phyloP scores from a whole-genome alignment of 2,888 invertebrate genomes.

The Taphrorychus bicolor region DNA sequence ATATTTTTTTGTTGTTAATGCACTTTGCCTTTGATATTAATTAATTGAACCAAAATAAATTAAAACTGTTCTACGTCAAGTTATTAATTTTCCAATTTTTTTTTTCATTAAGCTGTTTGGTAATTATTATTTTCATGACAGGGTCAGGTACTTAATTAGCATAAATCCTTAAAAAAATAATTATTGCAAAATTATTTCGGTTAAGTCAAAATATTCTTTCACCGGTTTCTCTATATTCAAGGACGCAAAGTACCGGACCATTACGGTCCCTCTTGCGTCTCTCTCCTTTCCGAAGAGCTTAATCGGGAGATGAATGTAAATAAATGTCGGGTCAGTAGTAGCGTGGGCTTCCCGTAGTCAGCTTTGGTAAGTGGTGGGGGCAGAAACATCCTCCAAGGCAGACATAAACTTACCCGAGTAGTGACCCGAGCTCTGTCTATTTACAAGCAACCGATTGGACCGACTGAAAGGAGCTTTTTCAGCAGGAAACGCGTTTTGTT shows the following conservation, averaged over 20 bases:
- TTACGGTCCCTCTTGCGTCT: neutral
- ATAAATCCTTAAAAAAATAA: neutral
- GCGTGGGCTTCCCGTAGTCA: conserved; percentile 6
- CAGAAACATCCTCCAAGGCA: conserved; percentile 21
- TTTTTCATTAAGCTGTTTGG: neutral
- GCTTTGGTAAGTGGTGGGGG: conserved; percentile 13
- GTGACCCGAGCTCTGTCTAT: neutral
- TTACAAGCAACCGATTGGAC: neutral
- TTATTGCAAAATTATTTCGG: neutral
- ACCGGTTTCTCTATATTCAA: neutral
- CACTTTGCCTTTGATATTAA: no score
- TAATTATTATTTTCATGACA: neutral
- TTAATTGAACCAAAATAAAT: neutral
- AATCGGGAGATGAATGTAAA: neutral
- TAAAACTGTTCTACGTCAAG: neutral
- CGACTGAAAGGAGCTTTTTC: neutral
- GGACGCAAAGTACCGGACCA: no score
- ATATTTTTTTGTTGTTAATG: no score
- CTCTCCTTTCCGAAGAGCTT: conserved; percentile 1
- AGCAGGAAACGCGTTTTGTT: neutral
- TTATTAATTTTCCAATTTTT: neutral
- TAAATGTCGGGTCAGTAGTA: neutral
- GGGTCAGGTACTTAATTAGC: neutral
- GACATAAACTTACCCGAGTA: conserved; percentile 8
- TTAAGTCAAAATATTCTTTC: neutral